Conservation (phyloP, 1,140 invertebrate species). For the Nymphalis io region DNA sequence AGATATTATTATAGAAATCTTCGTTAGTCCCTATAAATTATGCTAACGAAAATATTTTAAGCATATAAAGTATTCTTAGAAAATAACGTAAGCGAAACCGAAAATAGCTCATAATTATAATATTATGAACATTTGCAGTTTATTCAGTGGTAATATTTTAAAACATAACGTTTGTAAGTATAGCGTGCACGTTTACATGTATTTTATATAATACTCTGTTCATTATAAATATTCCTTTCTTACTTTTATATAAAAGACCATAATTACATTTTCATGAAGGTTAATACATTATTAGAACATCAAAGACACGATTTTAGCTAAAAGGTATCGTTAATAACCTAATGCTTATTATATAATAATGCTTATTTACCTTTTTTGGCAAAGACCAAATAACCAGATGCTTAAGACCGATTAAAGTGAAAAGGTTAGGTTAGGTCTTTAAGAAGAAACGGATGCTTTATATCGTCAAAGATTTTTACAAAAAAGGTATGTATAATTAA, state of each 20-base stretch:
- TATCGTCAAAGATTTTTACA: too few relatives aligned
- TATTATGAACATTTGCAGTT: too few relatives aligned
- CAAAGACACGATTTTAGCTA: neutral
- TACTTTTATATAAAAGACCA: conserved; percentile 1
- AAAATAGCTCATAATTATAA: too few relatives aligned
- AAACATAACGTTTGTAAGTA: neutral
- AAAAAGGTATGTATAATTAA: too few relatives aligned
- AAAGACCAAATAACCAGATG: neutral
- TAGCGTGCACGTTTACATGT: neutral
- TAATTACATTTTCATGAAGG: conserved; percentile 1
- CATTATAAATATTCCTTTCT: neutral
- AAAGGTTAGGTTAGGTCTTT: too few relatives aligned
- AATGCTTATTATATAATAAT: too few relatives aligned
- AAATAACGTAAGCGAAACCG: too few relatives aligned
- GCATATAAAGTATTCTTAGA: too few relatives aligned
- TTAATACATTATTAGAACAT: neutral
- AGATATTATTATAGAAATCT: too few relatives aligned
- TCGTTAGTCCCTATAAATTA: too few relatives aligned
- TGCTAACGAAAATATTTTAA: too few relatives aligned
- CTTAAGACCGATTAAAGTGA: neutral
- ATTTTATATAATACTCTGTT: neutral
- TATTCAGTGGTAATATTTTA: neutral
- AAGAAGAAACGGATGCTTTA: too few relatives aligned
- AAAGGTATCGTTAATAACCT: neutral
- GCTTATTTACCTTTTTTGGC: neutral